Base-by-base conservation (phyloP, 2,888 invertebrate species). In the Dasypolia templi region DNA sequence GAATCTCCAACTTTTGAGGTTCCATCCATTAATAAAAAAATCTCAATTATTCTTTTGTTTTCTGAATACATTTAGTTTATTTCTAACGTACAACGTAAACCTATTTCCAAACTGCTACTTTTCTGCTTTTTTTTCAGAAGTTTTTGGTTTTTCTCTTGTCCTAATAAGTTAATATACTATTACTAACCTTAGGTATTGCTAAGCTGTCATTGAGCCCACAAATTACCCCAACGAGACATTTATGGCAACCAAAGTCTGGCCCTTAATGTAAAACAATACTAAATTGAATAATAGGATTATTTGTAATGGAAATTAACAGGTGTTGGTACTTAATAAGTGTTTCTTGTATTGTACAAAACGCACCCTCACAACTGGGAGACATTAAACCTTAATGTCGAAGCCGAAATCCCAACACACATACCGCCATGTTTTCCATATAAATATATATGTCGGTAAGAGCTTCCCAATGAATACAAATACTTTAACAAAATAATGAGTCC, bases 271-370 rank as follows among this genome's bases (percentile, higher is more conserved):
- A 69, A 55, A 75, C 56, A 39, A 64, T 42, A 55, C 58, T 42
- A 46, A 66, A 82, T 76, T 66, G 46, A 58, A 53, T 69, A 70
- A 70, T 66, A 81, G 51, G 22, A 63, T 66, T 59, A 75, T 64
- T 72, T 77, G 58, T n/a, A 61, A 39, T 75, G 79, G 79, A 82
- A 81, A 39, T 56, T 19, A 59, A 22, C 82, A 79, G 55, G 29
- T 79, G 79, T 42, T 58, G 22, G 44, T 46, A 69, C 39, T 58
- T 49, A 56, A 44, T 42, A 67, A 62, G n/a, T 58, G 53, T 70
- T 70, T 32, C 44, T 69, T 61, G 81, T 59, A 66, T 39, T 46
- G 56, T 42, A 81, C 49, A 68, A 66, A 62, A 59, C 64, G 22
- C 63, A 56, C 32, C 19, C 9, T 56, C 6, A 32, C 14, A 53